Conservation (phyloP, 2,113 vertebrate species). For the Ptilonorhynchus violaceus region DNA sequence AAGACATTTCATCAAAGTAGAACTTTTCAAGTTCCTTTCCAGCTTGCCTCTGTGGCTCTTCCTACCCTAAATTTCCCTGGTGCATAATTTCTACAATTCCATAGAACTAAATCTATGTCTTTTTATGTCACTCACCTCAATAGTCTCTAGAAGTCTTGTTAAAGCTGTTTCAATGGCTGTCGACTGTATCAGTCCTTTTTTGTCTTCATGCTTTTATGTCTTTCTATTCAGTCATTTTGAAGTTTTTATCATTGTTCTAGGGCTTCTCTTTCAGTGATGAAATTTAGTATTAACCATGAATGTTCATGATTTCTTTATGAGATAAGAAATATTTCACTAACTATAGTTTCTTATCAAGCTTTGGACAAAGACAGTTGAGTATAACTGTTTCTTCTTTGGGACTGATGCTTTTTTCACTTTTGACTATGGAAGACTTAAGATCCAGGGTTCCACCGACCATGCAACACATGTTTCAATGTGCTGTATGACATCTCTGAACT, state of each 20-base stretch:
- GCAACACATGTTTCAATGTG: background rate
- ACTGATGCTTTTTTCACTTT: background rate
- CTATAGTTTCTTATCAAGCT: background rate
- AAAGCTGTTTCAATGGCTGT: background rate
- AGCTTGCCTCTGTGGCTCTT: background rate
- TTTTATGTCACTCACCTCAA: background rate
- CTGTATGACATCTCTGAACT: rapidly evolving
- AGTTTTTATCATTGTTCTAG: background rate
- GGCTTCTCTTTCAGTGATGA: background rate
- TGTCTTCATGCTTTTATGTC: background rate
- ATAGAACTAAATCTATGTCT: background rate
- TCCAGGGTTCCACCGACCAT: background rate
- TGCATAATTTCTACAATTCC: background rate
- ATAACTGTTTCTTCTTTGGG: background rate
- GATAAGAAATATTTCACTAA: background rate
- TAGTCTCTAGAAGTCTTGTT: background rate
- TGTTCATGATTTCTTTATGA: background rate
- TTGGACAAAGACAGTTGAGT: background rate
- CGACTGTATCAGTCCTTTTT: background rate
- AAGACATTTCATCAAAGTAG: background rate
- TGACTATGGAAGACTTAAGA: background rate
- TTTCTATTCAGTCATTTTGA: background rate
- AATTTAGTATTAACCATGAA: background rate
- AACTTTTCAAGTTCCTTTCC: background rate
- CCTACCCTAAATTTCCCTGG: background rate